Evolutionary conservation across 2,888 invertebrate genomes (phyloP), one percentile per base, ranked within the genome.

Genomic region (Idaea aversata): DNA sequence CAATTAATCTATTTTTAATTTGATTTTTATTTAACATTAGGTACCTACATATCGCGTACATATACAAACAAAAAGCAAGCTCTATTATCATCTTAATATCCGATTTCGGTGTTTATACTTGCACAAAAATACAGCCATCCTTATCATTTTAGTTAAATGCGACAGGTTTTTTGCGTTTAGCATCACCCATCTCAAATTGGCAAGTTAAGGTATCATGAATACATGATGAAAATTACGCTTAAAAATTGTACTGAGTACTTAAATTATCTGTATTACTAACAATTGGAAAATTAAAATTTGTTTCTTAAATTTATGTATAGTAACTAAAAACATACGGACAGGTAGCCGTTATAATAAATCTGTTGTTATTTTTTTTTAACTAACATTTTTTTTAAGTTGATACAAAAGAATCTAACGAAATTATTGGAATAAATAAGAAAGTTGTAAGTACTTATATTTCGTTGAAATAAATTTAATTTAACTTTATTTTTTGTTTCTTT

Each of bases 401-500:
- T 25, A 4, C 34, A 59, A 15, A 59, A 25, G 34, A 25, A 59
- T 59, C 59, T 59, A 59, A 59, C 36, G 36, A 10, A 16, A 34
- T 59, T 5, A 59, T 16, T 59, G 3, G 16, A 10, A 7, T 59
- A 25, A 15, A 58, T 58, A 58, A 59, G 13, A 34, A 59, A 34
- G 59, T 15, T 57, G 65, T 25, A 25, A 25, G 25, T 66, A 64
- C 67, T 67, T 67, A 63, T n/a, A 59, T 34, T 34, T 61, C 63
- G n/a, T 47, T 61, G 16, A 63, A 61, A 62, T 7, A 59, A 35
- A 63, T 62, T 64, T 58, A 64, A 16, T 62, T 62, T 59, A 63
- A 58, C 34, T 65, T 34, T 62, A 38, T 47, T 63, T 64, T 64
- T 34, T 62, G 15, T 63, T 63, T 35, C 5, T 68, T 72, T 72